Evolutionary conservation across 2,797 vertebrate species (phyloP), one percentile per base, ranked within the genome.

Genomic region (Mycteria americana): DNA sequence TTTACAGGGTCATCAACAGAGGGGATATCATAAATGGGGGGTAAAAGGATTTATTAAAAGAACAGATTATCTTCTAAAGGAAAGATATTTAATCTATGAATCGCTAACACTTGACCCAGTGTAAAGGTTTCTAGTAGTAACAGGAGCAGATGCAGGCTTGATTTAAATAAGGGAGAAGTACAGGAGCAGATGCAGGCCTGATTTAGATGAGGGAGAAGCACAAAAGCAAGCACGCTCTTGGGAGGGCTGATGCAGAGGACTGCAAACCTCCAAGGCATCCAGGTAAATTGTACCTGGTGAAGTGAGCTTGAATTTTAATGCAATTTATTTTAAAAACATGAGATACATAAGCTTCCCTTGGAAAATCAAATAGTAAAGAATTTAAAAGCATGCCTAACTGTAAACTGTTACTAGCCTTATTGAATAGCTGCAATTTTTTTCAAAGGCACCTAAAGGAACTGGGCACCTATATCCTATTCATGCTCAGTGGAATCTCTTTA

Each of bases 1-100:
- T 94, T 94, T 67, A 91, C 10, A 85, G 56, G 45, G 45, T 88
- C 69, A 89, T 91, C 81, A 88, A 31, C 68, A 88, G 37, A 89
- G 78, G 60, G 10, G 56, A 75, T 50, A 69, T 72, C 8, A 14
- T 75, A 92, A 89, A 94, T 28, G 2, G 33, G 19, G n/a, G 3
- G 6, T 75, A 64, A 81, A 86, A 88, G 39, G 24, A 92, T 95
- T 91, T 88, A 68, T 87, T 68, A 72, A 75, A 67, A 92, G n/a
- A 77, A 85, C 37, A 39, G 18, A 59, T 78, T 91, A 33, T 75
- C 53, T 93, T 81, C 62, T 64, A 64, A 91, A 88, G 45, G 33
- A 37, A 89, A 84, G n/a, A 15, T 57, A 70, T 64, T 91, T 95
- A 68, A 92, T 89, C 89, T 64, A 2, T 54, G 72, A 53, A 80